Base-by-base conservation (phyloP, 2,888 invertebrate species). In the Ormyrus pomaceus region DNA sequence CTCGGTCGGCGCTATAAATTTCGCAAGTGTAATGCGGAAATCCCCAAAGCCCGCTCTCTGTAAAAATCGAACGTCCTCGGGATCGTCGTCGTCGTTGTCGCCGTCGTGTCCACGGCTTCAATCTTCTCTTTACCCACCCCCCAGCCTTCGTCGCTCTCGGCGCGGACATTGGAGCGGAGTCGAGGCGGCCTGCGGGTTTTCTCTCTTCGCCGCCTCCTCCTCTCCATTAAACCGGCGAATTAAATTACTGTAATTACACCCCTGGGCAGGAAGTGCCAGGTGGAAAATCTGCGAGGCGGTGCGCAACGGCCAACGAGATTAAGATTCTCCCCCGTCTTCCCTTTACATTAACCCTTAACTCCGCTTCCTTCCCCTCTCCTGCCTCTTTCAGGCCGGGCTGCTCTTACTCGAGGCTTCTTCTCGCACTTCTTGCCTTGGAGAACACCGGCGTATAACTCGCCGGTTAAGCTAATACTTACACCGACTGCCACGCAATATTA, bases 241-340 rank as follows among this genome's bases (percentile, higher is more conserved):
- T 86, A 86, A 86, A 87, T 87, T 85, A 86, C 85, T 83, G 85
- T 84, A 87, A 87, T 87, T 86, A 86, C 83, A 85, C 82, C 86
- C 85, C 71, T 83, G 82, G 84, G 84, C 84, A 81, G 82, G 80
- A 83, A 84, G 83, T 83, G 82, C 83, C 83, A 83, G 85, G 85
- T 85, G 82, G 86, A 85, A 86, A 87, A 87, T 86, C 86, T 84
- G 85, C 85, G 82, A 76, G 75, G 58, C 61, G 69, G 62, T 53
- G 66, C 62, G 58, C 53, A 51, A 79, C 83, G 83, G 83, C 84
- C 84, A 83, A 86, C 84, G 84, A 86, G 85, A 87, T 87, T 87
- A 87, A 87, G 85, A 87, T 87, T 87, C 85, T 83, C 85, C 53
- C 53, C 69, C 66, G 59, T 64, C 72, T 71, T 86, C 84, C 82